Percentiles rank a stretch among this genome's conserved stretches.
Evolutionary conservation across 2,113 vertebrate species (phyloP).

Genomic region (Heterochromis multidens): DNA sequence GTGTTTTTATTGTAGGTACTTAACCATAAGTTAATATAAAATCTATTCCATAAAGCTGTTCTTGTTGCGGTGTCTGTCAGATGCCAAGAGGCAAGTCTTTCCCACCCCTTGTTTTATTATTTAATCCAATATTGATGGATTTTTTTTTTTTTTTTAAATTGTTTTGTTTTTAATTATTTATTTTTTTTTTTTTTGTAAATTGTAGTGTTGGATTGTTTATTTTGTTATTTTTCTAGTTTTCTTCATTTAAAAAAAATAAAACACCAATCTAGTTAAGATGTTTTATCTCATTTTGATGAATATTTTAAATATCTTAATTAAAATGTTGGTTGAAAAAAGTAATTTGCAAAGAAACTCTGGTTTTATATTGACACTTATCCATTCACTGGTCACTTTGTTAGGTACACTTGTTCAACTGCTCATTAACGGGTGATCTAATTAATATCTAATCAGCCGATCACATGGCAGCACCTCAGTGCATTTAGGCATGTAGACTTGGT

Average conservation of each 20-base stretch:
- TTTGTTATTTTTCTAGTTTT: background rate
- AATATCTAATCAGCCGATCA: background rate
- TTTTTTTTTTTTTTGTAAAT: background rate
- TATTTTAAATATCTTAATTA: background rate
- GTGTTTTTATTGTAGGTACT: background rate
- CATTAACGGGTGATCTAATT: background rate
- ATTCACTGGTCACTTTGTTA: background rate
- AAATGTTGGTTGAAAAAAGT: background rate
- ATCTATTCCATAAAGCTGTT: background rate
- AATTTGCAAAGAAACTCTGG: background rate
- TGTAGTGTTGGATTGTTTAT: background rate
- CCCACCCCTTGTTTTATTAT: too few relatives aligned
- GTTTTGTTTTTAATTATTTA: background rate
- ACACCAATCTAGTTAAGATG: background rate
- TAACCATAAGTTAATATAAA: background rate
- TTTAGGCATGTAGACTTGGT: background rate
- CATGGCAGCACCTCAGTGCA: background rate
- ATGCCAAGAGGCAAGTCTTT: background rate
- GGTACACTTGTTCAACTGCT: background rate
- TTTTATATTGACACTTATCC: background rate
- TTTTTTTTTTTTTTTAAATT: background rate
- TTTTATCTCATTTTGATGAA: background rate
- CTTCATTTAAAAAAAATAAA: rapidly evolving
- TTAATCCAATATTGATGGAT: background rate
- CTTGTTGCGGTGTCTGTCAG: background rate